phyloP scores from a whole-genome alignment of 2,888 invertebrate species.

The Hedya salicella region DNA sequence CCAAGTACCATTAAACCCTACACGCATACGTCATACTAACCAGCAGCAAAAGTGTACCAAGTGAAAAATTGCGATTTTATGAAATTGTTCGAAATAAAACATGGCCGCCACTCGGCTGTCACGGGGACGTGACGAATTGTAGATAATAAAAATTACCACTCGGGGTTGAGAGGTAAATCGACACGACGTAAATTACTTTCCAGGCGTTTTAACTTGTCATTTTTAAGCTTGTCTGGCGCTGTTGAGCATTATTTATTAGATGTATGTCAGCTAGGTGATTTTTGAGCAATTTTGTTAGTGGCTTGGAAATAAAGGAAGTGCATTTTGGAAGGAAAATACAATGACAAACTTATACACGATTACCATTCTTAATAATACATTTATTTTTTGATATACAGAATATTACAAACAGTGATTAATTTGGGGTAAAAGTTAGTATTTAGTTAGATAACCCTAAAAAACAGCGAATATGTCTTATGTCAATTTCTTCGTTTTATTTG shows the following conservation, averaged over 20 bases:
- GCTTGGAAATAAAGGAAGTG: background rate
- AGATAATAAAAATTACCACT: constrained; percentile 76
- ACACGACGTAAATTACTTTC: constrained; percentile 41
- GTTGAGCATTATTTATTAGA: constrained; percentile 27
- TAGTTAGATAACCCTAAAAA: too few species aligned
- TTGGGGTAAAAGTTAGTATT: too few species aligned
- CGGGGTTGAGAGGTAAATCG: constrained; percentile 48
- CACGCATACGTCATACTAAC: constrained; percentile 9
- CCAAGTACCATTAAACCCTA: background rate
- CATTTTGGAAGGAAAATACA: too few species aligned
- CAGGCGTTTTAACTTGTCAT: constrained; percentile 42
- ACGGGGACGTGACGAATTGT: constrained; percentile 72
- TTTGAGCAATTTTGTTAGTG: background rate
- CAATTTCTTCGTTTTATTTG: too few species aligned
- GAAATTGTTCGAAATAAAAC: constrained; percentile 35
- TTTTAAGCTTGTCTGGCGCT: constrained; percentile 37
- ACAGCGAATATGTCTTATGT: too few species aligned
- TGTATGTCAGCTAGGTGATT: constrained; percentile 18
- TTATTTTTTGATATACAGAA: too few species aligned
- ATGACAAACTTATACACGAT: too few species aligned
- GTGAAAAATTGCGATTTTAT: constrained; percentile 32
- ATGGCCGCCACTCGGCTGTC: constrained; percentile 37
- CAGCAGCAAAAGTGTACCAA: constrained; percentile 7
- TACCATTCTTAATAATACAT: too few species aligned
- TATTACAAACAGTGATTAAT: too few species aligned